Conservation (phyloP, 2,113 vertebrate genomes). For the Oncorhynchus mykiss region DNA sequence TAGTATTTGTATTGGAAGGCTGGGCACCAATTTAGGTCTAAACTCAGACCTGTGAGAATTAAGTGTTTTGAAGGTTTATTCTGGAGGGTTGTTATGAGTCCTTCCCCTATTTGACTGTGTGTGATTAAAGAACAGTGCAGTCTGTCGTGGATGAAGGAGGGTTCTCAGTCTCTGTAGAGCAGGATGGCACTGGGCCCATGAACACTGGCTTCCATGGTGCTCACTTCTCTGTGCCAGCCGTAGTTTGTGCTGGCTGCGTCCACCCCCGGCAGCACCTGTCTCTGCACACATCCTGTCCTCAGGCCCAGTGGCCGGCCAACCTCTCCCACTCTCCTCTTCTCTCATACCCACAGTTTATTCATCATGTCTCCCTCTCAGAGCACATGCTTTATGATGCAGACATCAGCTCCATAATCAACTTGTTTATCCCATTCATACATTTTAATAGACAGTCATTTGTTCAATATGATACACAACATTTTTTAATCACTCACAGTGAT, state of each 20-base stretch:
- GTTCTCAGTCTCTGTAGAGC: accelerated
- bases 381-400: not conserved
- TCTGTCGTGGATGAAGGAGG: not conserved
- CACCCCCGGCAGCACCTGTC: constrained; percentile 33
- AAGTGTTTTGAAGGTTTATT: constrained; percentile 22
- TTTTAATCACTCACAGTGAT: not conserved
- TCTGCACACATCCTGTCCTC: constrained; percentile 25
- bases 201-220: constrained; percentile 34
- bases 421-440: not conserved
- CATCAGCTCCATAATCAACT: not conserved
- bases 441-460: not conserved
- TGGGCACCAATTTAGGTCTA: not conserved
- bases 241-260: constrained; percentile 21
- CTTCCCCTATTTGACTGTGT: not conserved
- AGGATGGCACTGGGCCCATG: constrained; percentile 17
- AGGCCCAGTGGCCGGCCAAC: constrained; percentile 4
- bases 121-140: constrained; percentile 19
- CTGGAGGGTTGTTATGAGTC: not conserved
- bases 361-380: not conserved
- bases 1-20: not conserved
- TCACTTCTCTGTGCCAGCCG: constrained; percentile 26
- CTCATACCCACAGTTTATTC: not conserved
- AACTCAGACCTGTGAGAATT: not conserved
- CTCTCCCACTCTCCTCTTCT: not conserved
- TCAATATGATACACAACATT: not conserved